Evolutionary conservation across 2,113 vertebrate genomes (phyloP).

Genomic region (Oenanthe oenanthe): DNA sequence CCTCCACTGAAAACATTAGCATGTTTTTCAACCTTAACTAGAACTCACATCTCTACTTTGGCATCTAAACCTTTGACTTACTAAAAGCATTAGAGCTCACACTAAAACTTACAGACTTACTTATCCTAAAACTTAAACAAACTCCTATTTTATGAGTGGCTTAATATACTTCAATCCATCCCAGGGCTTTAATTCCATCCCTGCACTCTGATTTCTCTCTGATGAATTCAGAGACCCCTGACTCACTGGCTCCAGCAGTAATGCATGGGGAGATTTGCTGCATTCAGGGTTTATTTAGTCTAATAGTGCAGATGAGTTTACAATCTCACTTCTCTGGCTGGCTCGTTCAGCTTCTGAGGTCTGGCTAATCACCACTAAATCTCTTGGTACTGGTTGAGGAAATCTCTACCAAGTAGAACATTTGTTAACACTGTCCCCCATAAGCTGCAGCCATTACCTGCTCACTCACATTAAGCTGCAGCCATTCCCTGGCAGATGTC

Average conservation of each 20-base stretch:
- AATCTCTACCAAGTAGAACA: neutral
- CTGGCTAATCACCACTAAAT: neutral
- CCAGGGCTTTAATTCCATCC: too few species aligned
- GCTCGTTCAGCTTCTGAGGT: neutral
- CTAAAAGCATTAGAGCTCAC: too few species aligned
- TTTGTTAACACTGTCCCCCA: neutral
- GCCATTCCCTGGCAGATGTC: slow-evolving; percentile 23
- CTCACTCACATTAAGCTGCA: neutral
- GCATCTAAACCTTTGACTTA: too few species aligned
- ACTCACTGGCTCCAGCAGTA: neutral
- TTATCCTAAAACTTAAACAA: too few species aligned
- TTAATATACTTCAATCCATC: too few species aligned
- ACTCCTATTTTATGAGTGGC: too few species aligned
- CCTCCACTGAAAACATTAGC: too few species aligned
- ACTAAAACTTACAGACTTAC: too few species aligned
- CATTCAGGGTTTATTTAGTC: neutral
- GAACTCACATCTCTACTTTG: too few species aligned
- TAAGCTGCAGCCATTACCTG: neutral
- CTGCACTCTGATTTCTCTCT: too few species aligned
- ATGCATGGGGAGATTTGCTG: neutral
- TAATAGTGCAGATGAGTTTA: neutral
- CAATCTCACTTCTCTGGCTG: neutral
- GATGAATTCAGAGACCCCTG: too few species aligned
- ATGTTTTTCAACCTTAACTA: too few species aligned
- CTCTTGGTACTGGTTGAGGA: neutral